These are phyloP conservation scores for Sparidentex hasta DNA, from an alignment of 2,797 vertebrate genomes.

Conservation along the genomic window DNA sequence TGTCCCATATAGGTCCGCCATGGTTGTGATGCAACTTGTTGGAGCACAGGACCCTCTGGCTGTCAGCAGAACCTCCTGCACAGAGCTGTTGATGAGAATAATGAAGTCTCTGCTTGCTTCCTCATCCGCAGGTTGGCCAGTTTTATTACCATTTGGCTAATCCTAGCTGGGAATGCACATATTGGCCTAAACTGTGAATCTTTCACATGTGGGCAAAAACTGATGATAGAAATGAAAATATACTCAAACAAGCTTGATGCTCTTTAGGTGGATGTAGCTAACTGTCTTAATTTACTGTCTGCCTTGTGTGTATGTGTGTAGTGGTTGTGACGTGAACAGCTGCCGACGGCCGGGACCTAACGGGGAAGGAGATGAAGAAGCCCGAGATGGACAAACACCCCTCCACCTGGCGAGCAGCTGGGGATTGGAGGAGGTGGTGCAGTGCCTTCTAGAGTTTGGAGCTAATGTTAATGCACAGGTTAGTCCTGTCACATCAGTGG, in stretches of 20 bases:
- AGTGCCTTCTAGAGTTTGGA: slow-evolving; percentile 98
- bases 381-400: slow-evolving; percentile 94
- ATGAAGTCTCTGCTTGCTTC: slow-evolving; percentile 93
- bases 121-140: slow-evolving; percentile 94
- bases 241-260: not conserved
- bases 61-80: slow-evolving; percentile 96
- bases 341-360: slow-evolving; percentile 91
- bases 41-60: slow-evolving; percentile 93
- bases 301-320: slow-evolving; percentile 58
- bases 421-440: slow-evolving; percentile 96
- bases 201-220: not conserved
- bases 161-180: not conserved
- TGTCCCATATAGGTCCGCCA: slow-evolving; percentile 91
- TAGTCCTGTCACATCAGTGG: slow-evolving; percentile 1
- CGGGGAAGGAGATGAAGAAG: slow-evolving; percentile 97
- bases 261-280: not conserved
- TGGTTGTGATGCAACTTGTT: slow-evolving; percentile 95
- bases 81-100: slow-evolving; percentile 96
- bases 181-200: not conserved
- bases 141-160: not conserved
- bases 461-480: slow-evolving; percentile 98
- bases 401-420: slow-evolving; percentile 96
- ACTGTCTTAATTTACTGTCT: not conserved
- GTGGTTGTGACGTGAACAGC: slow-evolving; percentile 97
- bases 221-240: not conserved